Percentiles rank a stretch among this genome's conserved stretches.
Evolutionary conservation across 2,888 invertebrate species (phyloP).

Genomic region (Zaprionus obscuricornis): DNA sequence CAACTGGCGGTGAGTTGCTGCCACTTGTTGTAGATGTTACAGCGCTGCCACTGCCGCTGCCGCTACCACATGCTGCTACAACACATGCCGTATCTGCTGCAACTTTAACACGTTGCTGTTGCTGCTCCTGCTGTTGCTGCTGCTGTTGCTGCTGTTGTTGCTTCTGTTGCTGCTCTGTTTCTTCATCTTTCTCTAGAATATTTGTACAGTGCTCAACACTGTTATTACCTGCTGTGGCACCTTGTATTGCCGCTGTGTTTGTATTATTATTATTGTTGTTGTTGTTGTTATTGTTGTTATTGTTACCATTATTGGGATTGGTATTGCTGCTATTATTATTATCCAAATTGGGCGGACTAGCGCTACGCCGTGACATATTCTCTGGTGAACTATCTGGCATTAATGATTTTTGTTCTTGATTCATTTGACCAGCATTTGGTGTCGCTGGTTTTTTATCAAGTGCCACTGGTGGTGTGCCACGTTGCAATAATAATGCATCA

Average conservation of each 20-base stretch:
- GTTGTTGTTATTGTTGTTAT: conserved; percentile 20
- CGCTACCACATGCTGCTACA: too few species aligned
- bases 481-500: conserved; percentile 50
- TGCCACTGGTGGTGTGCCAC: conserved; percentile 57
- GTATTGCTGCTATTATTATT: conserved; percentile 62
- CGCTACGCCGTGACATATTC: conserved; percentile 64
- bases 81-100: conserved; percentile 31
- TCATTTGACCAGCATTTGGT: conserved; percentile 37
- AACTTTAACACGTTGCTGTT: conserved; percentile 27
- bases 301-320: conserved; percentile 25
- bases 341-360: conserved; percentile 59
- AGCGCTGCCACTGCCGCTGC: conserved; percentile 60
- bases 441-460: conserved; percentile 69
- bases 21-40: conserved; percentile 82
- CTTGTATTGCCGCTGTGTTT: conserved; percentile 5
- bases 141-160: conserved; percentile 19
- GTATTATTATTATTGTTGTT: conserved; percentile 14
- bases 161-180: too few species aligned
- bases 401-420: conserved; percentile 46
- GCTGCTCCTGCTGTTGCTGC: not conserved
- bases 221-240: conserved; percentile 61
- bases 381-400: conserved; percentile 68
- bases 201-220: conserved; percentile 48
- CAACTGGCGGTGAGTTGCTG: conserved; percentile 80
- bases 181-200: conserved; percentile 49